Evolutionary conservation across 2,888 invertebrate genomes (phyloP).

Genomic region (Drosophila koepferae): DNA sequence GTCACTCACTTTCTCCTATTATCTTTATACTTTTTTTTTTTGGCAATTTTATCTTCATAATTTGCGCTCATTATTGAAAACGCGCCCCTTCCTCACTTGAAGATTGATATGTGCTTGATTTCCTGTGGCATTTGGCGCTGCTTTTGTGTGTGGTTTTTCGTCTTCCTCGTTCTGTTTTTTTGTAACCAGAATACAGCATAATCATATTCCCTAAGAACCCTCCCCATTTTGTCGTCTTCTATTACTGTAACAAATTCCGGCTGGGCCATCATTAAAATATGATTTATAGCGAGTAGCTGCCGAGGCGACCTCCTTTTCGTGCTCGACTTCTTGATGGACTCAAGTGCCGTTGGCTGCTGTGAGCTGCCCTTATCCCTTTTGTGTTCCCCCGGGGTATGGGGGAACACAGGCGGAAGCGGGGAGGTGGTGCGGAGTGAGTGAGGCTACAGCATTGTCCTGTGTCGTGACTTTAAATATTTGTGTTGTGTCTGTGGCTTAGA

Average conservation of each 20-base stretch:
- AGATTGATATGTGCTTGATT: constrained; percentile 67
- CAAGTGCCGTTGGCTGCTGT: constrained; percentile 24
- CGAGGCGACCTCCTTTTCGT: constrained; percentile 37
- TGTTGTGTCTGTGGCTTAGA: constrained; percentile 35
- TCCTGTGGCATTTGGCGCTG: constrained; percentile 37
- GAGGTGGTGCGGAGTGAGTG: not conserved
- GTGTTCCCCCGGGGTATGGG: constrained; percentile 23
- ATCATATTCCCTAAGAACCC: constrained; percentile 46
- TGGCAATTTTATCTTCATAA: constrained; percentile 42
- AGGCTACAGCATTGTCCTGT: constrained; percentile 9
- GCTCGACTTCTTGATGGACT: constrained; percentile 54
- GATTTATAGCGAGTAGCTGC: constrained; percentile 66
- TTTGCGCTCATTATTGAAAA: constrained; percentile 43
- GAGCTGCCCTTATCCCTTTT: constrained; percentile 19
- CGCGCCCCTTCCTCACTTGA: constrained; percentile 25
- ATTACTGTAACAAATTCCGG: constrained; percentile 62
- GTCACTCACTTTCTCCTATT: not conserved
- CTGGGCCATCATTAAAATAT: constrained; percentile 79
- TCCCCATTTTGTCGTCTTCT: constrained; percentile 54
- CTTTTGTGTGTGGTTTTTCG: constrained; percentile 1
- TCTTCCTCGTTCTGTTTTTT: not conserved
- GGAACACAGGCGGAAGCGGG: not conserved
- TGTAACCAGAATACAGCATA: constrained; percentile 52
- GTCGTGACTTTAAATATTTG: constrained; percentile 63
- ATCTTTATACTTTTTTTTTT: not conserved